phyloP scores from a whole-genome alignment of 2,797 vertebrate genomes.

The Pagetopsis macropterus region DNA sequence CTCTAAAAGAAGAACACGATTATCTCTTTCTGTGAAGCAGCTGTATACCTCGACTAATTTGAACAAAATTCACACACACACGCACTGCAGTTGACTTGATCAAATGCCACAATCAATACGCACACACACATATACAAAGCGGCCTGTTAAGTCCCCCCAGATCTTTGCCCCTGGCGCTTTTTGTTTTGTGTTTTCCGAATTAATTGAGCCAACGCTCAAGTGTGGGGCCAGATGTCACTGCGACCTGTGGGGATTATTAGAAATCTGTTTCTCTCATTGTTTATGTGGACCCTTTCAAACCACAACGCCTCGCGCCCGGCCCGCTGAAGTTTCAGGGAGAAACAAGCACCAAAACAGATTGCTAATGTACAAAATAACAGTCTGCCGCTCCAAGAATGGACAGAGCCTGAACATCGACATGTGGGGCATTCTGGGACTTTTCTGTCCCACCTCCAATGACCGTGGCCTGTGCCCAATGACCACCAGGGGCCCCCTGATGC shows the following conservation, averaged over 20 bases:
- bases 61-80: conserved; percentile 50
- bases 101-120: conserved; percentile 74
- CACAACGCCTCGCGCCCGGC: conserved; percentile 51
- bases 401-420: conserved; percentile 61
- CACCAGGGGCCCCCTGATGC: conserved; percentile 75
- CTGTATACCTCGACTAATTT: conserved; percentile 51
- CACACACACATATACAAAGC: conserved; percentile 60
- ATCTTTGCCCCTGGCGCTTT: conserved; percentile 81
- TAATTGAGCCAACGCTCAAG: conserved; percentile 80
- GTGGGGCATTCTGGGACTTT: conserved; percentile 71
- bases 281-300: conserved; percentile 73
- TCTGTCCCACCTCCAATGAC: conserved; percentile 74
- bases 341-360: conserved; percentile 73
- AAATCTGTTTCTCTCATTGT: conserved; percentile 82
- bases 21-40: conserved; percentile 38
- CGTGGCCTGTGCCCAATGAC: conserved; percentile 71
- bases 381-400: conserved; percentile 60
- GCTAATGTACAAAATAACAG: conserved; percentile 76
- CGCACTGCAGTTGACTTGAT: conserved; percentile 65
- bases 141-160: conserved; percentile 68
- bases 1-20: conserved; percentile 23
- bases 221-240: conserved; percentile 81
- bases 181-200: conserved; percentile 82
- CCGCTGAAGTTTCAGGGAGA: conserved; percentile 61
- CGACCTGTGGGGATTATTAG: conserved; percentile 82